phyloP scores from a whole-genome alignment of 2,888 invertebrate species.

The Notocelia uddmanniana region DNA sequence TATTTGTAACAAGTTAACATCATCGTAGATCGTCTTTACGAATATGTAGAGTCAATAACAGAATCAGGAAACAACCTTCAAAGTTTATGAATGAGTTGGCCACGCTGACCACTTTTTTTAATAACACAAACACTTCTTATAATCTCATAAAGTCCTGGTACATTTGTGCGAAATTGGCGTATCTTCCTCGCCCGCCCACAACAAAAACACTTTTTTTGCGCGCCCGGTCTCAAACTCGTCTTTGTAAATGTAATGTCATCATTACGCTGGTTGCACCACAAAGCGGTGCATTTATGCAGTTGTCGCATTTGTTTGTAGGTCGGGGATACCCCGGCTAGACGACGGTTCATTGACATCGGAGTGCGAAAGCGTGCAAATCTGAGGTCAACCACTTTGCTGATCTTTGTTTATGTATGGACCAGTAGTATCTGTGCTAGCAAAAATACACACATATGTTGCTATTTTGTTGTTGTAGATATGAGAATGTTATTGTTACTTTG shows the following conservation, averaged over 20 bases:
- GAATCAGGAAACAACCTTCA: constrained; percentile 48
- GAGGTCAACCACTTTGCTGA: constrained; percentile 56
- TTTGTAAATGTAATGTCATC: constrained; percentile 74
- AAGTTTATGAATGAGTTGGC: constrained; percentile 43
- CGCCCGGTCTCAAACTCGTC: constrained; percentile 71
- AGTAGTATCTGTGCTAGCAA: constrained; percentile 46
- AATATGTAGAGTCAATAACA: constrained; percentile 17
- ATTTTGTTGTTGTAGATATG: not conserved
- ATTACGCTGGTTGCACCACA: constrained; percentile 76
- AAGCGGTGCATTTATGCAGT: constrained; percentile 67
- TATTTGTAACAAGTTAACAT: not conserved
- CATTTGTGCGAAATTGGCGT: constrained; percentile 84
- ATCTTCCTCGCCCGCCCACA: constrained; percentile 72
- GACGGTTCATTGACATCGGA: constrained; percentile 37
- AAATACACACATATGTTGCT: not conserved
- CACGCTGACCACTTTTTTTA: constrained; percentile 56
- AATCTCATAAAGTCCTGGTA: constrained; percentile 72
- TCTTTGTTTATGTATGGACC: constrained; percentile 31
- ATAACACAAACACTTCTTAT: constrained; percentile 64
- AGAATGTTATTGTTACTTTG: not conserved
- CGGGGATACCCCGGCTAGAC: constrained; percentile 69
- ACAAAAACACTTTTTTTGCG: constrained; percentile 63
- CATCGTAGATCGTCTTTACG: constrained; percentile 2
- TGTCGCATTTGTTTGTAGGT: constrained; percentile 75
- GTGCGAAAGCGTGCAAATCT: constrained; percentile 64